Conservation (phyloP, 2,797 vertebrate genomes). For the Gouania willdenowi region DNA sequence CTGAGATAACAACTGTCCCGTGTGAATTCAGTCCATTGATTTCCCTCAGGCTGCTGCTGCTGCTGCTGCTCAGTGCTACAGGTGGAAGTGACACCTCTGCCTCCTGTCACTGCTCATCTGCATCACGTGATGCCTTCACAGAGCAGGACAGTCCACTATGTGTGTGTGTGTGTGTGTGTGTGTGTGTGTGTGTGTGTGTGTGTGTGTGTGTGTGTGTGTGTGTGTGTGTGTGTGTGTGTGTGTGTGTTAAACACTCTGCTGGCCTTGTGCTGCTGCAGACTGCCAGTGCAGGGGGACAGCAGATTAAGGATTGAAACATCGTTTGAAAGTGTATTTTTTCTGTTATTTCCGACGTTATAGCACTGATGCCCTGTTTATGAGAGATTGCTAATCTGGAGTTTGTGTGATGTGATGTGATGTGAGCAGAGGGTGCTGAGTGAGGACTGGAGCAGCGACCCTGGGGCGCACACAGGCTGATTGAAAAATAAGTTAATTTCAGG, state of each 20-base stretch:
- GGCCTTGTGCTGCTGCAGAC: too few relatives aligned
- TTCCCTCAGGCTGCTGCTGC: slow-evolving; percentile 27
- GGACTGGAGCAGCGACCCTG: slow-evolving; percentile 89
- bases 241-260: slow-evolving; percentile 62
- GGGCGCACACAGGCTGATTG: slow-evolving; percentile 95
- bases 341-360: too few relatives aligned
- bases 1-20: slow-evolving; percentile 17
- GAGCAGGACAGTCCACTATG: too few relatives aligned
- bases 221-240: too few relatives aligned
- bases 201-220: too few relatives aligned
- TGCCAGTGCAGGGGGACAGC: slow-evolving; percentile 18
- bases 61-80: slow-evolving; percentile 49
- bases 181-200: too few relatives aligned
- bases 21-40: slow-evolving; percentile 44
- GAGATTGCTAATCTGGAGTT: slow-evolving; percentile 88
- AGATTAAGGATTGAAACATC: slow-evolving; percentile 63
- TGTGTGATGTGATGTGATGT: slow-evolving; percentile 82
- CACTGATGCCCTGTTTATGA: slow-evolving; percentile 67
- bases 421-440: too few relatives aligned
- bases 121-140: too few relatives aligned
- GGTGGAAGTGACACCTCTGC: too few relatives aligned
- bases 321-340: slow-evolving; percentile 47
- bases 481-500: slow-evolving; percentile 99
- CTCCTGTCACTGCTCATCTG: slow-evolving; percentile 45
- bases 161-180: too few relatives aligned